Evolutionary conservation across 2,113 vertebrate genomes (phyloP).

Genomic region (Heterocephalus glaber): DNA sequence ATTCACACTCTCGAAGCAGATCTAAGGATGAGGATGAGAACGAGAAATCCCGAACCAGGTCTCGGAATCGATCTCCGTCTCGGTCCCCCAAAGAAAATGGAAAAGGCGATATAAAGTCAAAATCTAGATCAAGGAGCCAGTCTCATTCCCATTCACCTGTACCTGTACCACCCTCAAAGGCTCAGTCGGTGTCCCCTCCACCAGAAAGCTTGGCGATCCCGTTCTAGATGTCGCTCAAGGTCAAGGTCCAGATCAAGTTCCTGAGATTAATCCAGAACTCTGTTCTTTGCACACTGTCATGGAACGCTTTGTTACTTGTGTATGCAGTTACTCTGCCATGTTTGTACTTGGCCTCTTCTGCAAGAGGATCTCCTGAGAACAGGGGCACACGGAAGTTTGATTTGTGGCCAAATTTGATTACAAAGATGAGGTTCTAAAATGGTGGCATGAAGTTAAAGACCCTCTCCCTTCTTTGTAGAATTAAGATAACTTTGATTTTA

Average conservation of each 20-base stretch:
- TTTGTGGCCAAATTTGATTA: too few relatives aligned
- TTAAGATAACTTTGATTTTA: slow-evolving; percentile 83
- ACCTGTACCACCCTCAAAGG: slow-evolving; percentile 87
- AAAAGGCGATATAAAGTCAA: slow-evolving; percentile 91
- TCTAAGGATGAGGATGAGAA: slow-evolving; percentile 91
- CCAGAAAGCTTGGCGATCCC: slow-evolving; percentile 89
- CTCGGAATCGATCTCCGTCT: slow-evolving; percentile 91
- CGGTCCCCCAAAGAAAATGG: slow-evolving; percentile 94
- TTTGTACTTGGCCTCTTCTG: slow-evolving; percentile 85
- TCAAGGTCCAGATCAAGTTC: slow-evolving; percentile 93
- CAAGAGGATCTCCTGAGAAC: slow-evolving; percentile 82
- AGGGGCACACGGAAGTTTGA: slow-evolving; percentile 73
- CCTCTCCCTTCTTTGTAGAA: too few relatives aligned
- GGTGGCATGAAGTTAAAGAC: too few relatives aligned
- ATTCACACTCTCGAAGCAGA: slow-evolving; percentile 88
- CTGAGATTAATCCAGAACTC: slow-evolving; percentile 90
- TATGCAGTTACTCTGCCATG: slow-evolving; percentile 85
- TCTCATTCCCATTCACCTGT: slow-evolving; percentile 86
- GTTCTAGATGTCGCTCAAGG: too few relatives aligned
- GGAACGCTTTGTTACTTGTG: slow-evolving; percentile 86
- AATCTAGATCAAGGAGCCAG: slow-evolving; percentile 90
- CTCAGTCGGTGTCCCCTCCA: slow-evolving; percentile 89
- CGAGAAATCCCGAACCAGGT: slow-evolving; percentile 88
- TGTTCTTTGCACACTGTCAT: slow-evolving; percentile 81
- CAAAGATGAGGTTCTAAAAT: too few relatives aligned